Conservation (phyloP, 2,888 invertebrate genomes). For the Linnaemya vulpina region DNA sequence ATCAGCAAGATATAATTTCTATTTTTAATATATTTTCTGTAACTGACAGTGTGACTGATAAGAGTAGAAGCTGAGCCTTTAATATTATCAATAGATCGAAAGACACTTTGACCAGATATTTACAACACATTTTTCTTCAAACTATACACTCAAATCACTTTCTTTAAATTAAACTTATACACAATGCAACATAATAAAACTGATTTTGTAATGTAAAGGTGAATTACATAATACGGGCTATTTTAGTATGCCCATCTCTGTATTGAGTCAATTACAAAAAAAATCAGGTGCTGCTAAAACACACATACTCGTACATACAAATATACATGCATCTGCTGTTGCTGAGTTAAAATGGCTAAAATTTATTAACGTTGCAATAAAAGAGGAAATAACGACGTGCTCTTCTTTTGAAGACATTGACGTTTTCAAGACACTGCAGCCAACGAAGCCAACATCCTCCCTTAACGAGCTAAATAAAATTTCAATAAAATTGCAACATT, state of each 20-base stretch:
- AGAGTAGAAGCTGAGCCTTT: too few species aligned
- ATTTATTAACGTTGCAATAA: constrained; percentile 21
- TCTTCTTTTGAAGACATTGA: constrained; percentile 62
- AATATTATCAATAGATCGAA: too few species aligned
- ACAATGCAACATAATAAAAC: too few species aligned
- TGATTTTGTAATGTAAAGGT: too few species aligned
- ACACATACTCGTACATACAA: not conserved
- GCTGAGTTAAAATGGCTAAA: constrained; percentile 22
- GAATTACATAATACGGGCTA: not conserved
- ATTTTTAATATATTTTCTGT: too few species aligned
- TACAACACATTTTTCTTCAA: too few species aligned
- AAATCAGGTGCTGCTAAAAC: constrained; percentile 6
- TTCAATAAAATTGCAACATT: constrained; percentile 61
- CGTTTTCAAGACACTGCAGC: constrained; percentile 50
- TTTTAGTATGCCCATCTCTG: constrained; percentile 5
- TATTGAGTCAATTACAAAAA: not conserved
- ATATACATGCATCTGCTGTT: not conserved
- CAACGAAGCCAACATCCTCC: constrained; percentile 70
- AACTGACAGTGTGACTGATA: too few species aligned
- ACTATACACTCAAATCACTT: too few species aligned
- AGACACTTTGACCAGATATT: too few species aligned
- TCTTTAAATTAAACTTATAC: too few species aligned
- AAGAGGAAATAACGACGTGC: constrained; percentile 43
- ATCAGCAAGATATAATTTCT: too few species aligned
- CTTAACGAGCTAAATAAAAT: constrained; percentile 70